Evolutionary conservation across 2,113 vertebrate genomes (phyloP), one percentile per base, ranked within the genome.

Genomic region (Caretta caretta): DNA sequence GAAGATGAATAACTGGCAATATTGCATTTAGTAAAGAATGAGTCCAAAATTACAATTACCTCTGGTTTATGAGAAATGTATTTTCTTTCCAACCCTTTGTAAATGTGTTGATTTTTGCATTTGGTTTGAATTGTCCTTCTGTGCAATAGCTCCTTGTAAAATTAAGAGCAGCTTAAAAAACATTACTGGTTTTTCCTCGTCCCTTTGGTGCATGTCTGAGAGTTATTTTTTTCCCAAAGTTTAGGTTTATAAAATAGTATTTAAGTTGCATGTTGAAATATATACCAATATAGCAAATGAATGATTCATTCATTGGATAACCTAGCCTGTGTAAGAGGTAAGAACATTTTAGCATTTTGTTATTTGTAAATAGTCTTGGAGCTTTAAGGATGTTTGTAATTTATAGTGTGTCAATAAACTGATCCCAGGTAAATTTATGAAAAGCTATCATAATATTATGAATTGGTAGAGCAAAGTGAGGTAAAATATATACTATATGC

Each of bases 361-460:
- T 92, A 89, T 96, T 95, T 89, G 51, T 93, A 90, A n/a, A 72
- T 88, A 94, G 93, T 93, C 88, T 24, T 79, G 80, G 42, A 56
- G 62, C 80, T 96, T 86, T 91, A 89, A 88, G 6, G 88, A 62
- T 89, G 95, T 95, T 93, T 91, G 49, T 92, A 90, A 97, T 95
- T 96, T 94, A 94, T 90, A 80, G 75, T 0, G 1, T 84, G 94
- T 88, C 90, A 83, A 91, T 80, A 97, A 96, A 96, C 54, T 86
- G 86, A 88, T 93, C 92, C 88, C 62, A 90, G 93, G 79, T 86
- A 84, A 31, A 69, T 79, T 83, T 88, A 89, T 93, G 96, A 76
- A 93, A 94, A 97, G 91, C 59, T 81, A 79, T 97, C 89, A 69
- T 92, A 95, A 97, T 95, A 94, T 94, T 93, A 90, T 93, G 95